phyloP scores from a whole-genome alignment of 2,888 invertebrate species.

The Hyposoter didymator region DNA sequence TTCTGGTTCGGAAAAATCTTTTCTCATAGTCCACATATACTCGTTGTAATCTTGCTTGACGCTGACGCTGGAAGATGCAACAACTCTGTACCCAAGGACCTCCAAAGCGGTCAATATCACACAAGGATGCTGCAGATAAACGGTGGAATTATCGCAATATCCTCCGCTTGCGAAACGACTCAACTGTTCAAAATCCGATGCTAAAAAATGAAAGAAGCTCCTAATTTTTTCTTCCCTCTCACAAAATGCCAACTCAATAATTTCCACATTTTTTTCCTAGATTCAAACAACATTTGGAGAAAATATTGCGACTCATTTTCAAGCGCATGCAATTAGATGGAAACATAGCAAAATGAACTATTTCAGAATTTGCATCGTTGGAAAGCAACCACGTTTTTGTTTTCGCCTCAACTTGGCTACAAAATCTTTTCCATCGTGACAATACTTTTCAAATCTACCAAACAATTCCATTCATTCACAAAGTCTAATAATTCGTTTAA shows the following conservation, averaged over 20 bases:
- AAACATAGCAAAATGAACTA: conserved; percentile 9
- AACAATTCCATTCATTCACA: neutral
- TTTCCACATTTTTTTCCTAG: neutral
- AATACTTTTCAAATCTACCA: neutral
- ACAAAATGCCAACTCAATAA: neutral
- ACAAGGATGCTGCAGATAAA: conserved; percentile 94
- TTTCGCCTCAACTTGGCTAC: neutral
- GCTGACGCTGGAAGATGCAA: conserved; percentile 93
- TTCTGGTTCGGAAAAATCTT: conserved; percentile 93
- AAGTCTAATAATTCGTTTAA: neutral
- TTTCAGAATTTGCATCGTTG: neutral
- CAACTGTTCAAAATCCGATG: conserved; percentile 92
- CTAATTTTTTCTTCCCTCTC: neutral
- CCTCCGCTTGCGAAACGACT: conserved; percentile 93
- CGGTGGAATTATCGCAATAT: conserved; percentile 93
- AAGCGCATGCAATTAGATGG: conserved; percentile 46
- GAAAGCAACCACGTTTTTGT: neutral
- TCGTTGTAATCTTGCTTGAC: conserved; percentile 95
- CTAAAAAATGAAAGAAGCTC: conserved; percentile 83
- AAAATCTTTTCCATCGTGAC: neutral
- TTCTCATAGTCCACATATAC: conserved; percentile 97
- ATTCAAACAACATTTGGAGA: neutral
- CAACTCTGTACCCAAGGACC: conserved; percentile 94
- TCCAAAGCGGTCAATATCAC: conserved; percentile 94
- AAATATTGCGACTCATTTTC: neutral